phyloP scores from a whole-genome alignment of 2,797 vertebrate species.

The Darevskia nairensis region DNA sequence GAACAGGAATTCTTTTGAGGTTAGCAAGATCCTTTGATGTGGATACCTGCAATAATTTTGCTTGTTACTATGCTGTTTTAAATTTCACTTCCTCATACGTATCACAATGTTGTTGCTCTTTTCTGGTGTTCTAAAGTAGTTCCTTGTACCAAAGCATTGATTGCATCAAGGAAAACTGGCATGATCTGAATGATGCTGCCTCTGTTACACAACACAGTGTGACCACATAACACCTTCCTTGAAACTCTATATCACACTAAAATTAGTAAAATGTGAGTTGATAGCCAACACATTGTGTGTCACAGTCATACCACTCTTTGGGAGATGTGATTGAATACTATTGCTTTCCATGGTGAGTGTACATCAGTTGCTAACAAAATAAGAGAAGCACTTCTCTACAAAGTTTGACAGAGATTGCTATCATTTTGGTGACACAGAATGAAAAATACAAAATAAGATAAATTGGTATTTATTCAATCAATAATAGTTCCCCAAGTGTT shows the following conservation, averaged over 20 bases:
- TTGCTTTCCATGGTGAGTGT: slow-evolving; percentile 1
- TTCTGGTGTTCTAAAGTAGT: not conserved
- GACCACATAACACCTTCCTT: not conserved
- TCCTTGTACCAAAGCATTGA: not conserved
- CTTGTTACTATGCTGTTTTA: not conserved
- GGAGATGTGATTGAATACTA: not conserved
- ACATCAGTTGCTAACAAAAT: not conserved
- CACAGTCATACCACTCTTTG: not conserved
- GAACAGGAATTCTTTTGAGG: not conserved
- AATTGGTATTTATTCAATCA: not conserved
- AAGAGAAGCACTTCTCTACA: not conserved
- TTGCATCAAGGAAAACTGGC: not conserved
- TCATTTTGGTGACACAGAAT: slow-evolving; percentile 6
- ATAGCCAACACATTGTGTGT: not conserved
- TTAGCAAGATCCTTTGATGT: not conserved
- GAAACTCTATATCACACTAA: not conserved
- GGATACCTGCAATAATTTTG: not conserved
- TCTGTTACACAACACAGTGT: not conserved
- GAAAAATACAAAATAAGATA: not conserved
- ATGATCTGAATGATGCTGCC: not conserved
- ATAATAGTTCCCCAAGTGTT: not conserved
- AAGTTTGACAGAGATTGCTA: slow-evolving; percentile 6
- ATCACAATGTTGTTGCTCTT: not conserved
- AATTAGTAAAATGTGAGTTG: slow-evolving; percentile 1
- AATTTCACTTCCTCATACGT: not conserved